Evolutionary conservation across 2,113 vertebrate species (phyloP).

Genomic region (Carassius gibelio): DNA sequence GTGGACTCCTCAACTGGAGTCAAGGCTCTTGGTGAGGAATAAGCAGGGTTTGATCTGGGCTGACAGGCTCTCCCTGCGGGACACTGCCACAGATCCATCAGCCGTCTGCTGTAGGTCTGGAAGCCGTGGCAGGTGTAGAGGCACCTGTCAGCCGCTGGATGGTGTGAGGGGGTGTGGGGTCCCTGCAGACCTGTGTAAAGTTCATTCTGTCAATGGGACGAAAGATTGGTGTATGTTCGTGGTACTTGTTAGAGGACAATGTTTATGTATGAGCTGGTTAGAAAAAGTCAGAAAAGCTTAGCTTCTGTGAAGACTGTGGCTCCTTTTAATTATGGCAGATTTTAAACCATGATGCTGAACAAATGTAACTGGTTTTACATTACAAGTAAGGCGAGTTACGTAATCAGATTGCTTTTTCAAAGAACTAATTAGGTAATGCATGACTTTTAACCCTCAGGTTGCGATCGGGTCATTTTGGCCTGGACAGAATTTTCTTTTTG

Average conservation of each 20-base stretch:
- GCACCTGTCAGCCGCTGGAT: conserved; percentile 47
- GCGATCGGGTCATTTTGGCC: too few species aligned
- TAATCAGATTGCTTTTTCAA: neutral
- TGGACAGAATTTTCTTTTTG: too few species aligned
- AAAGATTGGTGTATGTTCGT: conserved; percentile 13
- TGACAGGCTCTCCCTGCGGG: conserved; percentile 50
- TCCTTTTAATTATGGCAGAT: neutral
- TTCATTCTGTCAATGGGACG: conserved; percentile 45
- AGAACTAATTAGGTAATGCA: too few species aligned
- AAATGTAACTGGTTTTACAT: neutral
- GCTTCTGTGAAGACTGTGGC: neutral
- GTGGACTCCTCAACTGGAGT: conserved; percentile 29
- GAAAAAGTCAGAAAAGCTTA: neutral
- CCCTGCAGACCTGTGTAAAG: conserved; percentile 46
- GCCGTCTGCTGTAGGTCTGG: conserved; percentile 38
- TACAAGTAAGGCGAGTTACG: too few species aligned
- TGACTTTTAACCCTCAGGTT: neutral
- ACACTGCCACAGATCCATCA: conserved; percentile 48
- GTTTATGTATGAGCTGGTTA: conserved; percentile 18
- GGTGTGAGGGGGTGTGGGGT: conserved; percentile 24
- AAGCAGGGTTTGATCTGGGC: conserved; percentile 46
- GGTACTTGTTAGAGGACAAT: conserved; percentile 12
- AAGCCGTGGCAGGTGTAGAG: conserved; percentile 39
- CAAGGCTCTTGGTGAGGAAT: conserved; percentile 15
- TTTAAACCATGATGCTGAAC: neutral